Evolutionary conservation across 2,113 vertebrate species (phyloP).

Genomic region (Chamaea fasciata): DNA sequence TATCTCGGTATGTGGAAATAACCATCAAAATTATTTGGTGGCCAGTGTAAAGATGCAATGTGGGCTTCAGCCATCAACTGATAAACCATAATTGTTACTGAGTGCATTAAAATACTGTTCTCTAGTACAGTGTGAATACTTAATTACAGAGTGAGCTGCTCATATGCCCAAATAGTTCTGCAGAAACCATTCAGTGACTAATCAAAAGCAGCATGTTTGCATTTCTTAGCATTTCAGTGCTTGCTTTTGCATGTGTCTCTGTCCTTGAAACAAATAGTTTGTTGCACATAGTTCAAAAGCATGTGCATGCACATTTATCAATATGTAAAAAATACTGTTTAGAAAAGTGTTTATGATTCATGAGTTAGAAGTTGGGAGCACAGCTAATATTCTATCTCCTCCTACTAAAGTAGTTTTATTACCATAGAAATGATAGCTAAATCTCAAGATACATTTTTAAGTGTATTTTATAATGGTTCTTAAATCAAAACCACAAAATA

Average conservation of each 20-base stretch:
- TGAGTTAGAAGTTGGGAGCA: not conserved
- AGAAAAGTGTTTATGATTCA: not conserved
- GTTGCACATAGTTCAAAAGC: not conserved
- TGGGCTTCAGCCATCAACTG: not conserved
- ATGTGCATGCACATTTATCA: no score
- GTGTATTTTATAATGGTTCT: not conserved
- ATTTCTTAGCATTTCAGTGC: not conserved
- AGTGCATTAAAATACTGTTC: not conserved
- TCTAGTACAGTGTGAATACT: not conserved
- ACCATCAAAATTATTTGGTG: not conserved
- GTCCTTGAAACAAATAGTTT: not conserved
- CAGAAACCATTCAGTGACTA: not conserved
- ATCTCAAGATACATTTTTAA: not conserved
- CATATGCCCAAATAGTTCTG: not conserved
- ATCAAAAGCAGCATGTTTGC: not conserved
- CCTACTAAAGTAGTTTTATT: not conserved
- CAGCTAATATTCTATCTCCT: not conserved
- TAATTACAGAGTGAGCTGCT: not conserved
- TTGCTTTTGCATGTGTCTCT: not conserved
- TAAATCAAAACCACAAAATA: not conserved
- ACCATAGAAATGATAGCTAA: not conserved
- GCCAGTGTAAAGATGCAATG: not conserved
- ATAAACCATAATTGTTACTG: not conserved
- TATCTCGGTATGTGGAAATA: not conserved
- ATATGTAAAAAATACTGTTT: not conserved